A percentile compares a stretch with the other conserved stretches of the same genome.
These are phyloP conservation scores for Todiramphus chloris DNA, from an alignment of 2,113 vertebrate genomes.

Conservation along the genomic window DNA sequence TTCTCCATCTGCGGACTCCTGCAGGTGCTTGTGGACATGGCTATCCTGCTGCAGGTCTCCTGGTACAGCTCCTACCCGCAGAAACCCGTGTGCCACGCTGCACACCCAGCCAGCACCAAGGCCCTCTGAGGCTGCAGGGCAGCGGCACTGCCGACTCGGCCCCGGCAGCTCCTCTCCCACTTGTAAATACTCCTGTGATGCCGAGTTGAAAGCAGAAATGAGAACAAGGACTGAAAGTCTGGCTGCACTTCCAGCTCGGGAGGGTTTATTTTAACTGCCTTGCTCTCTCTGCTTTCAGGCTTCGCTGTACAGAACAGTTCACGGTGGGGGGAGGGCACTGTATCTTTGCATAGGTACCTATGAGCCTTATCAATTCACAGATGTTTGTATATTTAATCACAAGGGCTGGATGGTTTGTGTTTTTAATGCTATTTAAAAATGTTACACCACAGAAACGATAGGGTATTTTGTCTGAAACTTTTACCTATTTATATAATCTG, in stretches of 20 bases:
- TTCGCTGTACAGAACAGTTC: constrained; percentile 16
- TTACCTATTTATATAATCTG: constrained; percentile 51
- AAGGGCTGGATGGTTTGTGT: constrained; percentile 64
- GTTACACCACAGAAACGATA: constrained; percentile 25
- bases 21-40: constrained; percentile 90
- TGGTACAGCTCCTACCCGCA: constrained; percentile 87
- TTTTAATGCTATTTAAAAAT: constrained; percentile 62
- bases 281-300: constrained; percentile 1
- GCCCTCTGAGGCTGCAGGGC: constrained; percentile 79
- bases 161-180: not conserved
- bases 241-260: not conserved
- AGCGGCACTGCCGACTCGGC: not conserved
- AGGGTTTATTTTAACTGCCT: not conserved
- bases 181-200: not conserved
- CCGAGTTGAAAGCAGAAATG: not conserved
- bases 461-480: constrained; percentile 53
- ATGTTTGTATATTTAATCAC: constrained; percentile 49
- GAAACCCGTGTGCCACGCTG: constrained; percentile 82
- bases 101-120: constrained; percentile 89
- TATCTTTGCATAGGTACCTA: constrained; percentile 35
- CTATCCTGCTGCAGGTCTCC: constrained; percentile 93
- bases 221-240: not conserved
- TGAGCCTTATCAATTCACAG: constrained; percentile 51
- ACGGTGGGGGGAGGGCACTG: not conserved
- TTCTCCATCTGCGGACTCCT: constrained; percentile 95